These are phyloP conservation scores for Pristionchus pacificus DNA, from an alignment of 1,140 invertebrate species.

Conservation along the genomic window DNA sequence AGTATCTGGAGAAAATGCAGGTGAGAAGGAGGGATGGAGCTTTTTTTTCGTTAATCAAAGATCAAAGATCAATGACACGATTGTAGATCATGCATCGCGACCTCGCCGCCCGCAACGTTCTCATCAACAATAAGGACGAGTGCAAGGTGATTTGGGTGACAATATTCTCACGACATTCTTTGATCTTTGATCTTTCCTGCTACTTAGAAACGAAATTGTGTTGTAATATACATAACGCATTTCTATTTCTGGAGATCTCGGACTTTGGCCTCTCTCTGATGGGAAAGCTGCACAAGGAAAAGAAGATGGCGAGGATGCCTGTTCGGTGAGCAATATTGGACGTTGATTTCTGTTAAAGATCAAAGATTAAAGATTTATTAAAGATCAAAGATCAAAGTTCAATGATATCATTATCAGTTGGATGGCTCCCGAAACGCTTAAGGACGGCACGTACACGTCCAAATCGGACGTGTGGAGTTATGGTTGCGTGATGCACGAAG, in stretches of 20 bases:
- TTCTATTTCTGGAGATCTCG: no score
- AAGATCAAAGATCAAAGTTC: neutral
- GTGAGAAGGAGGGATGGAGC: neutral
- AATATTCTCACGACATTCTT: no score
- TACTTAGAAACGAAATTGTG: no score
- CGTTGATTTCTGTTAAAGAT: no score
- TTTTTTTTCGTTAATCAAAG: neutral
- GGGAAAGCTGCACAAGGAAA: constrained; percentile 28
- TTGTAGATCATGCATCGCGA: constrained; percentile 78
- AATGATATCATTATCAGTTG: constrained; percentile 58
- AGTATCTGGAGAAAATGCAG: constrained; percentile 18
- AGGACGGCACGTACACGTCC: constrained; percentile 85
- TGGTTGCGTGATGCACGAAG: constrained; percentile 33
- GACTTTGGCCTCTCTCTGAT: constrained; percentile 35
- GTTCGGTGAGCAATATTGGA: constrained; percentile 59
- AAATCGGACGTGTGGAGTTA: constrained; percentile 85
- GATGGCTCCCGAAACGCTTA: constrained; percentile 91
- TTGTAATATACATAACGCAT: no score
- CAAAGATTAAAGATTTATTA: neutral
- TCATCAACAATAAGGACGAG: constrained; percentile 15
- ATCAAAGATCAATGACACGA: neutral
- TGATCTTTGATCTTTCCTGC: no score
- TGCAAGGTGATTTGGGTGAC: no score
- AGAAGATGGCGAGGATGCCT: constrained; percentile 63
- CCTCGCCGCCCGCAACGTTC: constrained; percentile 79